Base-by-base conservation (phyloP, 2,797 vertebrate species). In the Lerista edwardsae region DNA sequence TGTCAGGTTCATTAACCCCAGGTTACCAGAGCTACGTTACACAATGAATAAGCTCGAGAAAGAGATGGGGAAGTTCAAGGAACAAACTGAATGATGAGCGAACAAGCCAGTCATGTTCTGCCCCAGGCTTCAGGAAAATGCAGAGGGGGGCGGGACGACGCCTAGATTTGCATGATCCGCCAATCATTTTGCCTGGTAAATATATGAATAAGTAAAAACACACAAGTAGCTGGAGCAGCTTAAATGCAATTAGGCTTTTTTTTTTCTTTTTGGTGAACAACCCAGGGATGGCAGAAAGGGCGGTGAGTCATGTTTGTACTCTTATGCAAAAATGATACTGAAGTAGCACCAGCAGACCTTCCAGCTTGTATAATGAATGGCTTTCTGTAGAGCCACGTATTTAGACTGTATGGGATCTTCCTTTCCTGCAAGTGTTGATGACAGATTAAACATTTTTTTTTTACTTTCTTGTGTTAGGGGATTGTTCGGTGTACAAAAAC, bases 401-500 rank as follows among this genome's bases (percentile, higher is more conserved):
- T 72, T 51, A 76, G 47, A 68, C 17, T 59, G 47, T 75, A 65
- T 65, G 47, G 44, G 3, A 39, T 44, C n/a, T 31, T 12, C 19
- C 15, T 23, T 55, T 31, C 15, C 1, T 3, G 23, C 15, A 5
- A 55, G 8, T 55, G 12, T 27, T n/a, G 27, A 9, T 31, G 44
- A 36, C 23, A 77, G 57, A 9, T 82, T 62, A 80, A 47, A 80
- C 2, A 72, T 3, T 25, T 25, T 88, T 21, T 88, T 68, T 88
- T 79, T 68, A 78, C 87, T 92, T 88, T 88, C 74, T 82, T 85
- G 88, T 87, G 76, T 71, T n/a, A 83, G 23, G 62, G 41, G 44
- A 84, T 82, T 31, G 2, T 77, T 93, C 92, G 83, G 84, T 89
- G 84, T 91, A 87, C 83, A 87, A 86, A 91, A 88, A 64, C 80